Evolutionary conservation across 1,140 invertebrate genomes (phyloP).

Genomic region (Chelonus insularis): DNA sequence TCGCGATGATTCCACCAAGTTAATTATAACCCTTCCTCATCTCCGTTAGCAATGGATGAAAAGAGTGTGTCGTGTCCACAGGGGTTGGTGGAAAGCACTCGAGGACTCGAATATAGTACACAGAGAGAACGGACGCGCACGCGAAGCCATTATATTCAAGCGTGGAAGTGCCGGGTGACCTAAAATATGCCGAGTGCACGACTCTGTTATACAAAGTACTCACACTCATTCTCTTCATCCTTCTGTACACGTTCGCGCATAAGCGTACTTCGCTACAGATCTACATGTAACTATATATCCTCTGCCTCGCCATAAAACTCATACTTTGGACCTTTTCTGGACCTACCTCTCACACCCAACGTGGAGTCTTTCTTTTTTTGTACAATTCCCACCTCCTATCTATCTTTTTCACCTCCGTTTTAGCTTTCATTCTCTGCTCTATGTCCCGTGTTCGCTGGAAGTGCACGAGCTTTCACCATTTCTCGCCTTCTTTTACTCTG

Average conservation of each 20-base stretch:
- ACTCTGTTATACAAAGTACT: slow-evolving; percentile 25
- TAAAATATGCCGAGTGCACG: slow-evolving; percentile 31
- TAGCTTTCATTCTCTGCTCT: background rate
- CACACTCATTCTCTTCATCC: slow-evolving; percentile 6
- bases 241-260: slow-evolving; percentile 16
- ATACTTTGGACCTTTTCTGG: slow-evolving; percentile 7
- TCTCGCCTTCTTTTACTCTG: background rate
- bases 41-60: no score
- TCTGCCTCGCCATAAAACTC: slow-evolving; percentile 1
- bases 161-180: slow-evolving; percentile 25
- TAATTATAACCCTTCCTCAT: no score
- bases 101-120: no score
- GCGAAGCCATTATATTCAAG: slow-evolving; percentile 23
- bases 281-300: slow-evolving; percentile 17
- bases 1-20: no score
- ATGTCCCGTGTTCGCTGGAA: background rate
- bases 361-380: no score
- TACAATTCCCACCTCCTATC: background rate
- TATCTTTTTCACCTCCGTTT: no score
- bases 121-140: background rate
- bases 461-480: background rate
- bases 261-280: slow-evolving; percentile 12
- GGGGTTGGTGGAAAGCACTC: no score
- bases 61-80: no score
- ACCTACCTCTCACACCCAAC: background rate